Base-by-base conservation (phyloP, 2,797 vertebrate species). In the Nannoperca obscura region DNA sequence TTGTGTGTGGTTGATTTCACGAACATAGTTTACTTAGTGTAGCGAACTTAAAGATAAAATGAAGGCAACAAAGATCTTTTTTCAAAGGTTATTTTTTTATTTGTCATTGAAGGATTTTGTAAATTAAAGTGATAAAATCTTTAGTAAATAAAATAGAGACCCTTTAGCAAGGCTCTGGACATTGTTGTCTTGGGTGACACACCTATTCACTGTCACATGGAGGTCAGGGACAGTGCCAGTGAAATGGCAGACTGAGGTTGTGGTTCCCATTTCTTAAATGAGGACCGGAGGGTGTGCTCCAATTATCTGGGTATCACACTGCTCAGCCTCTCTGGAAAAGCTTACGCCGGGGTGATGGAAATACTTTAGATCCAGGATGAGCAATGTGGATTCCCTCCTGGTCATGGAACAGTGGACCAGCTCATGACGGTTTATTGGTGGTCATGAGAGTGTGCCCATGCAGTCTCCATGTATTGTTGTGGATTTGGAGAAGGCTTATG, bases 1-100 rank as follows among this genome's bases (percentile, higher is more conserved):
- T 32, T 7, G 20, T 55, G 50, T 22, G 22, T 38, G 9, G 32
- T 32, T 64, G 57, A 50, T 61, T 73, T 69, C 22, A 61, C 42
- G 11, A 14, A 65, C 44, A 52, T 13, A 20, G 27, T 13, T 11
- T 1, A 22, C 14, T 8, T 20, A 27, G 10, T 22, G 36, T 3
- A 19, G 9, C 55, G 5, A 55, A 57, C 4, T 5, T 50, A 0
- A 50, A 42, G 15, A 30, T 10, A 3, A 34, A 54, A 27, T 19
- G 4, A 54, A 30, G 7, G 7, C 12, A 32, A 22, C 24, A 34
- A 36, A 19, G 11, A 1, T 13, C 17, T 11, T 32, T 34, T 11
- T 40, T 30, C n/a, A 14, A 42, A 5, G 7, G 42, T 40, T 6
- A 19, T 13, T 55, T 52, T 5, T 64, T 30, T 11, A 36, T 34